A percentile compares a stretch with the other conserved stretches of the same genome.
phyloP scores from a whole-genome alignment of 2,797 vertebrate genomes.

The Luscinia luscinia region DNA sequence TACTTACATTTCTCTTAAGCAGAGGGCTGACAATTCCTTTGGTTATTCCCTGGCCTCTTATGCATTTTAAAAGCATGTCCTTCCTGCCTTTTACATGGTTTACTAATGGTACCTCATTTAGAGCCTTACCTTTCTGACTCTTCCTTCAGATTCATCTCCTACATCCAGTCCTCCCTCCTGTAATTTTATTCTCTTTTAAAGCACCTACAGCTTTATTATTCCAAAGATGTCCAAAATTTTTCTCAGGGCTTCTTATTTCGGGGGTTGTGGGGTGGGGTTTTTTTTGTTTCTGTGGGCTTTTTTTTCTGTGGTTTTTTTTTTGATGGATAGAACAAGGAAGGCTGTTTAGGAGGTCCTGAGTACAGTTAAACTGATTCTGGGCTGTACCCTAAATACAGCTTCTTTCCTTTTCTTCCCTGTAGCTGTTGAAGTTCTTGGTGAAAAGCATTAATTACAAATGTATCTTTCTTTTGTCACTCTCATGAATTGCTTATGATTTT shows the following conservation, averaged over 20 bases:
- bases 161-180: background rate
- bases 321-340: background rate
- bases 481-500: background rate
- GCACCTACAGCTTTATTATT: background rate
- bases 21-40: slow-evolving; percentile 6
- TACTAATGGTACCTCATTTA: slow-evolving; percentile 51
- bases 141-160: background rate
- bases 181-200: background rate
- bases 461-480: background rate
- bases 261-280: fast-evolving
- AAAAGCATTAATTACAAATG: background rate
- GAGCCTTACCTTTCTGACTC: slow-evolving; percentile 17
- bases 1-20: slow-evolving; percentile 11
- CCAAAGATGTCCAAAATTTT: background rate
- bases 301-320: background rate
- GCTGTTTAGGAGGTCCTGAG: background rate
- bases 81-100: slow-evolving; percentile 34
- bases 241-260: background rate
- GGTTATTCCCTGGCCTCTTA: slow-evolving; percentile 33
- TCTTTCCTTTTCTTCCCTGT: background rate
- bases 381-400: background rate
- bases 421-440: background rate
- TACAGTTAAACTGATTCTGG: background rate
- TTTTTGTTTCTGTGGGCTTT: background rate
- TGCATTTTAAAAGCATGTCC: slow-evolving; percentile 28